phyloP scores from a whole-genome alignment of 2,888 invertebrate genomes.

The Tetranychus truncatus region DNA sequence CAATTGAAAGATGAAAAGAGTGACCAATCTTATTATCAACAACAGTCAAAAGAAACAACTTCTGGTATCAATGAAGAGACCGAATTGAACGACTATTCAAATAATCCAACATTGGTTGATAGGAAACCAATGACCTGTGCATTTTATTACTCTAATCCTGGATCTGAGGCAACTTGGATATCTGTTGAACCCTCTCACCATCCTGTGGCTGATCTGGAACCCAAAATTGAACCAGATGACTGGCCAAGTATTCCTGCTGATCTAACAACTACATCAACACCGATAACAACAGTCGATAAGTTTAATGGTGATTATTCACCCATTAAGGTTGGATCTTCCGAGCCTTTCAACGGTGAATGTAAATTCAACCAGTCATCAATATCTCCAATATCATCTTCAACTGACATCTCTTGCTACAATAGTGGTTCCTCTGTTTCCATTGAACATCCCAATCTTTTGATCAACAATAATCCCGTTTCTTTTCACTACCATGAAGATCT shows the following conservation, averaged over 20 bases:
- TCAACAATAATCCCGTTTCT: too few species aligned
- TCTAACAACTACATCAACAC: neutral
- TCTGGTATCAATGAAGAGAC: neutral
- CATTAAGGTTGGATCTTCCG: too few species aligned
- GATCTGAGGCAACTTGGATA: neutral
- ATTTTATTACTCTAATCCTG: neutral
- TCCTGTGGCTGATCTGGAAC: neutral
- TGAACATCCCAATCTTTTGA: too few species aligned
- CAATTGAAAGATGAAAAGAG: neutral
- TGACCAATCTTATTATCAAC: neutral
- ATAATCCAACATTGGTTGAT: neutral
- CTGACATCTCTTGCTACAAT: too few species aligned
- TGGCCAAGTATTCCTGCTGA: neutral
- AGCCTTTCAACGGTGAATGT: too few species aligned
- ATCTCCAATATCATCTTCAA: too few species aligned
- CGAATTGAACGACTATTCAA: too few species aligned
- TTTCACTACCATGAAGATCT: too few species aligned
- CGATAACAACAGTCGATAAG: neutral
- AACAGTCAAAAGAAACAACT: neutral
- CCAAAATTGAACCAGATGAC: neutral
- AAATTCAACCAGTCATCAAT: too few species aligned
- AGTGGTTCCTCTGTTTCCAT: too few species aligned
- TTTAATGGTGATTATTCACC: neutral
- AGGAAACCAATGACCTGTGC: neutral
- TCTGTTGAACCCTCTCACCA: neutral